Percentiles rank a stretch among this genome's conserved stretches.
Conservation (phyloP, 2,113 vertebrate species). For the Cervus canadensis region DNA sequence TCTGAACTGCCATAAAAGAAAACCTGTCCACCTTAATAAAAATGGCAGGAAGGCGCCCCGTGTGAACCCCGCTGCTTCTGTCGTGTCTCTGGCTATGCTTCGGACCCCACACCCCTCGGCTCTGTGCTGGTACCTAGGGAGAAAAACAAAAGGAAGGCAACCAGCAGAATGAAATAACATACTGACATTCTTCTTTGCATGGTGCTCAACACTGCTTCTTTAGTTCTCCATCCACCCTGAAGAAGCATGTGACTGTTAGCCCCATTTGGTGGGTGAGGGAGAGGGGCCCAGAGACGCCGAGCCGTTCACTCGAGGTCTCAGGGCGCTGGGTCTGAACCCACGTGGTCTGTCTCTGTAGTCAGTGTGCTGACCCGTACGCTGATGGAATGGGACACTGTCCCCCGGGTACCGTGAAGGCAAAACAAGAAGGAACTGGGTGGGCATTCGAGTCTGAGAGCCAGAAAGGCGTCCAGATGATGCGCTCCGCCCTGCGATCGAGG, state of each 20-base stretch:
- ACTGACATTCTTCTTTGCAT: neutral
- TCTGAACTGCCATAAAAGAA: conserved; percentile 10
- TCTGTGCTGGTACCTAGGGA: neutral
- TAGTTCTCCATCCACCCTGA: neutral
- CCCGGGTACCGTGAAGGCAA: neutral
- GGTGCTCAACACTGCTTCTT: neutral
- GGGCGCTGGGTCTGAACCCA: neutral
- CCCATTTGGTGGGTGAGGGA: neutral
- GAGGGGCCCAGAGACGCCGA: neutral
- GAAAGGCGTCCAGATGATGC: accelerated
- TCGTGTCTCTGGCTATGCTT: neutral
- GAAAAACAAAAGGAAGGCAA: neutral
- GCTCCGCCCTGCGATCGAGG: neutral
- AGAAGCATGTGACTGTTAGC: neutral
- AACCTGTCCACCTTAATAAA: neutral
- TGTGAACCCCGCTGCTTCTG: accelerated
- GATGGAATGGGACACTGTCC: too few species aligned
- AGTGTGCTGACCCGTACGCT: accelerated
- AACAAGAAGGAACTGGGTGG: neutral
- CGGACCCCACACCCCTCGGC: neutral
- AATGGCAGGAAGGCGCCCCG: neutral
- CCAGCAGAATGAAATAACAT: neutral
- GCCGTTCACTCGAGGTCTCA: neutral
- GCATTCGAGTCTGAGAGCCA: accelerated
- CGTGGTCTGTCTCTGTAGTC: neutral